Conservation (phyloP, 2,888 invertebrate species). For the Eurois occulta region DNA sequence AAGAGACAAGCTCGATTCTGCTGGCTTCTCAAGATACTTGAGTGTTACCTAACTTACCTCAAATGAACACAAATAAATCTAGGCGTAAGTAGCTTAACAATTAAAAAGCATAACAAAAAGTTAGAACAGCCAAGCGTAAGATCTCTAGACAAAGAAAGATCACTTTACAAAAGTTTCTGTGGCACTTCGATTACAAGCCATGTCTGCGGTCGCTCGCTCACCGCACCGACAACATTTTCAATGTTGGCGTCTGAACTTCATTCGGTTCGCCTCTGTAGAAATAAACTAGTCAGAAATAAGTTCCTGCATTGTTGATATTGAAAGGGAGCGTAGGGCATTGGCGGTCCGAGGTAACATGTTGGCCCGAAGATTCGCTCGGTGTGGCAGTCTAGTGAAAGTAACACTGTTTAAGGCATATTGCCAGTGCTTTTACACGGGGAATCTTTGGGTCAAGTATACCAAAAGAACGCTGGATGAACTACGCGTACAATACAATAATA, state of each 20-base stretch:
- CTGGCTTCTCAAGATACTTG: not conserved
- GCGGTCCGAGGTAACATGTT: no score
- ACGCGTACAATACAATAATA: no score
- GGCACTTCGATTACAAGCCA: conserved; percentile 46
- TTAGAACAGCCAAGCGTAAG: conserved; percentile 27
- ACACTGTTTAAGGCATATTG: no score
- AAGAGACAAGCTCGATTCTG: not conserved
- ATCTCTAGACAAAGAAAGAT: conserved; percentile 47
- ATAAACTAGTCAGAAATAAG: conserved; percentile 46
- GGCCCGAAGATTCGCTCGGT: no score
- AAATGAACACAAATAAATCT: not conserved
- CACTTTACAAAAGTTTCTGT: conserved; percentile 46
- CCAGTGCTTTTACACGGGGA: no score
- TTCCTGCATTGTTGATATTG: conserved; percentile 19
- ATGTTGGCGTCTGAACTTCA: conserved; percentile 49
- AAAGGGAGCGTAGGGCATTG: no score
- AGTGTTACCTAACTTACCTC: conserved; percentile 1
- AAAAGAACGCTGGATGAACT: no score
- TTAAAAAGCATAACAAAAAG: conserved; percentile 6
- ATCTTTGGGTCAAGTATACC: no score
- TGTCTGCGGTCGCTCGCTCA: conserved; percentile 26
- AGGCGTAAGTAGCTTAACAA: conserved; percentile 14
- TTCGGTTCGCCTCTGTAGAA: conserved; percentile 35
- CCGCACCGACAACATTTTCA: conserved; percentile 51
- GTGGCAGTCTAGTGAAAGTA: no score